Evolutionary conservation across 2,113 vertebrate species (phyloP), one percentile per base, ranked within the genome.

Genomic region (Circaetus gallicus): DNA sequence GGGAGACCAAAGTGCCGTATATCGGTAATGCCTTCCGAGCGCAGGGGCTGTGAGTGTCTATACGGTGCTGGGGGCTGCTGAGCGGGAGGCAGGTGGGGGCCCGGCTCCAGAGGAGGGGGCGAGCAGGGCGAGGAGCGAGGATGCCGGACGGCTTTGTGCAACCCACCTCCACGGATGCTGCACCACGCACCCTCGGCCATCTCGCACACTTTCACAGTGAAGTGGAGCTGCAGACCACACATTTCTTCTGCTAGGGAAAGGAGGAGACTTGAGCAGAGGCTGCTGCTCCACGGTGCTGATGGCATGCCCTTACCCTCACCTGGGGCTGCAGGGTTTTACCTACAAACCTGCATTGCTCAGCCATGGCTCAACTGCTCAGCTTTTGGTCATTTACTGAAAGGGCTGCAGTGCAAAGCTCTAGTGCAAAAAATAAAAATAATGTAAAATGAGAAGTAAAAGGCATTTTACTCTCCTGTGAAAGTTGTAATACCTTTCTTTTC

Each of bases 1-100:
- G 28, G 55, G 34, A 58, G 2, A 10, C 8, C 50, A 0, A 32
- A n/a, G 38, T 2, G 10, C 18, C 8, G 2, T 36, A 1, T 21
- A 9, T 5, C 1, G 3, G 47, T 26, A 8, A 16, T 2, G 10
- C 49, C 31, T 29, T 11, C 31, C 5, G 6, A 28, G 49, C 25
- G 8, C 47, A 16, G 47, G 28, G 76, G 59, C 47, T 52, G 45
- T 5, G 9, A 7, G 29, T 4, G 8, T 10, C 59, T 7, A 2
- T 6, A 20, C 1, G 0, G 22, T 42, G 49, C 47, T 12, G n/a
- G 20, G 16, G n/a, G n/a, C 10, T 0, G 10, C 32, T 11, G 29
- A 34, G 36, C 4, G 2, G n/a, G 16, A 11, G 28, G 29, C 10
- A 11, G 2, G 29, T 2, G 10, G 56, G 45, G 32, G 22, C 5